These are phyloP conservation scores for Larimichthys polyactis DNA, from an alignment of 2,113 vertebrate genomes.

Conservation along the genomic window DNA sequence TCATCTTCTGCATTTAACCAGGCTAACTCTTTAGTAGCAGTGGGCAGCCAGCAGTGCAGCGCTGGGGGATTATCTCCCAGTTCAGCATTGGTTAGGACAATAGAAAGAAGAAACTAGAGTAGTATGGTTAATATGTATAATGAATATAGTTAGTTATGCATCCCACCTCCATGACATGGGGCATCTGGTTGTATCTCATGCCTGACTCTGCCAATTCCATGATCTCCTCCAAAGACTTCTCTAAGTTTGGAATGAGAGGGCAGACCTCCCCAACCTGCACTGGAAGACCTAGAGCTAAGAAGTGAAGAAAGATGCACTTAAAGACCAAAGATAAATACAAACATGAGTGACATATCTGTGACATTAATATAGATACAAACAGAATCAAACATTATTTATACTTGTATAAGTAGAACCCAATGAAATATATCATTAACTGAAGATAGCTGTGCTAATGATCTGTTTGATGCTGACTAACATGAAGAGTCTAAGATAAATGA, in stretches of 20 bases:
- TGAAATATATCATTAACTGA: no score
- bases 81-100: no score
- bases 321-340: background rate
- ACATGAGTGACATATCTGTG: background rate
- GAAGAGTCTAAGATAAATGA: no score
- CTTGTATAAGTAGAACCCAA: no score
- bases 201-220: constrained; percentile 94
- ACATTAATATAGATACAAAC: no score
- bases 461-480: no score
- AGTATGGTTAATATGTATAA: background rate
- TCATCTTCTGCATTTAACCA: no score
- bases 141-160: background rate
- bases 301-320: background rate
- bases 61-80: no score
- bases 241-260: constrained; percentile 90
- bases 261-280: constrained; percentile 89
- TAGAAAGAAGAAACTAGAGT: background rate
- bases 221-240: constrained; percentile 94
- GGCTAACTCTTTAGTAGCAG: no score
- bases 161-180: constrained; percentile 92
- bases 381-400: no score
- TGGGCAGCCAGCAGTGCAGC: no score
- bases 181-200: constrained; percentile 95
- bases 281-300: constrained; percentile 87
- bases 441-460: no score